Evolutionary conservation across 30 jellyfish, hydroid and myxozoan genomes (phyloP), one percentile per base, ranked within the genome.

Genomic region (Phacellophora camtschatica): DNA sequence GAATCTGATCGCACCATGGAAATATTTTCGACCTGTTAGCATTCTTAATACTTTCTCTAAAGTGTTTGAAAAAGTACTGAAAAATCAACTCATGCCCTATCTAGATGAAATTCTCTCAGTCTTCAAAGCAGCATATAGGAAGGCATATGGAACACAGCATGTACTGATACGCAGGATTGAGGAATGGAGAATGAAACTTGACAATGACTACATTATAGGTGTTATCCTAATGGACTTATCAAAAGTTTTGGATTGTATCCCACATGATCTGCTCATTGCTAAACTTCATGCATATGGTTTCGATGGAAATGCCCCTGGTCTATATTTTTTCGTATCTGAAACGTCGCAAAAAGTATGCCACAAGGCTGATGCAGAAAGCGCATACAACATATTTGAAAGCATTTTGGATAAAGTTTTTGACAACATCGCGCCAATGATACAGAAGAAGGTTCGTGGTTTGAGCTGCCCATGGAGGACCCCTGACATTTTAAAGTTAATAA

Each of bases 371-470:
- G 68, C 33, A n/a, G 68, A 53, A 53, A 53, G 33, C 32, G 68
- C 33, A 24, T 53, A 53, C 68, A 53, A 53, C 68, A 53, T 53
- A 53, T 24, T 53, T 53, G 68, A 53, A 53, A 53, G 68, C 68
- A 53, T 53, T 53, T 53, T 53, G 68, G 33, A 9, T 53, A 53
- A 19, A 53, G 68, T 53, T 53, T 53, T 53, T 53, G 51, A 39
- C 51, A 53, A 53, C 33, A 53, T 53, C 33, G 68, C 68, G 32
- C 68, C 68, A n/a, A 24, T 53, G 33, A 53, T 53, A 53, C 68
- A 24, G 68, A 53, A 53, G 33, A 53, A 24, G 68, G 68, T 53
- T 53, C 33, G 68, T 53, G 68, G 68, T 53, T n/a, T 53, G 68
- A 53, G 68, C 68, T 53, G 68, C 68, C 68, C 68, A 12, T 43